phyloP scores from a whole-genome alignment of 2,888 invertebrate species.

The Chrysina gloriosa region DNA sequence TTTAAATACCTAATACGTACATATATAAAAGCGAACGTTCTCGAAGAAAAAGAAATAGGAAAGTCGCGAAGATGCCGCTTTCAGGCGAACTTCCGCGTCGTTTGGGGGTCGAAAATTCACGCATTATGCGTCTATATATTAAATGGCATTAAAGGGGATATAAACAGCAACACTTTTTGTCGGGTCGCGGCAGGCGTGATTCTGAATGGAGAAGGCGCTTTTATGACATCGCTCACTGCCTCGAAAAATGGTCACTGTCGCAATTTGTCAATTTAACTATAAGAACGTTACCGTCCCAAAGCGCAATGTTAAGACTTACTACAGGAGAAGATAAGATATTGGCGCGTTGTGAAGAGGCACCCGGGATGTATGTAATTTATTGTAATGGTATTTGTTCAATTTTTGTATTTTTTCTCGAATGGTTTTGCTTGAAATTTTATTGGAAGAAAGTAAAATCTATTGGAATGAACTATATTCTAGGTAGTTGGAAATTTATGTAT shows the following conservation, averaged over 20 bases:
- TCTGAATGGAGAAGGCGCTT: neutral
- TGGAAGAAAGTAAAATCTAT: no score
- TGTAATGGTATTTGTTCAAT: no score
- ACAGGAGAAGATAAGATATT: slow-evolving; percentile 15
- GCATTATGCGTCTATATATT: slow-evolving; percentile 16
- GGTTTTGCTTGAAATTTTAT: no score
- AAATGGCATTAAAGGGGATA: neutral
- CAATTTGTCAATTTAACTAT: slow-evolving; percentile 30
- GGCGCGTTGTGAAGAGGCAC: no score
- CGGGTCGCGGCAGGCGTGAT: slow-evolving; percentile 5
- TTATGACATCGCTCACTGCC: slow-evolving; percentile 16
- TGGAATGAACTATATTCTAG: no score
- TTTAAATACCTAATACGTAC: neutral
- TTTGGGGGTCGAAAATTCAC: neutral
- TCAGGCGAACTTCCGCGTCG: neutral
- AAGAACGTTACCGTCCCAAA: slow-evolving; percentile 13
- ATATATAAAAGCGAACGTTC: neutral
- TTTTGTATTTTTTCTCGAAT: no score
- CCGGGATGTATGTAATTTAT: no score
- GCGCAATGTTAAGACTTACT: neutral
- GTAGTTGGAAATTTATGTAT: no score
- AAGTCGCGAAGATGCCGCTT: neutral
- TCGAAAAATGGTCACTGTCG: slow-evolving; percentile 21
- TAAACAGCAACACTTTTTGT: slow-evolving; percentile 12
- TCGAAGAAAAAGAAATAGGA: neutral